Percentiles rank a stretch among this genome's conserved stretches.
These are phyloP conservation scores for Leuciscus waleckii DNA, from an alignment of 2,797 vertebrate species.

Conservation along the genomic window DNA sequence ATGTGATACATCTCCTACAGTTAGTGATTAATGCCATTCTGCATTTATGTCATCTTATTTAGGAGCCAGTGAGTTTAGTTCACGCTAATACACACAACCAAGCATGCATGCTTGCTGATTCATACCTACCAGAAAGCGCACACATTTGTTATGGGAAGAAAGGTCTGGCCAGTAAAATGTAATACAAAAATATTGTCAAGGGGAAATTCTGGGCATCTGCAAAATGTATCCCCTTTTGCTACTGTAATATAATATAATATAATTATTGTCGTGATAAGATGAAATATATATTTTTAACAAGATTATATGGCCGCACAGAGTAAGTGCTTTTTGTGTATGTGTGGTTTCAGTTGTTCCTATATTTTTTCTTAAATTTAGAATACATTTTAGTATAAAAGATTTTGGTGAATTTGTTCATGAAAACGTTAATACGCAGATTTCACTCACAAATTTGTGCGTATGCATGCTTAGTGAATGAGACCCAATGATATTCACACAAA, in stretches of 20 bases:
- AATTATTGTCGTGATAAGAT: background rate
- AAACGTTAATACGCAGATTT: no score
- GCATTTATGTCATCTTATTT: slow-evolving; percentile 13
- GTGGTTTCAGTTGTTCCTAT: background rate
- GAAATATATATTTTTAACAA: background rate
- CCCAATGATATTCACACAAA: no score
- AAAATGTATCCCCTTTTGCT: background rate
- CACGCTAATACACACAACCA: slow-evolving; percentile 47
- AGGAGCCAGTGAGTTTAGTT: slow-evolving; percentile 66
- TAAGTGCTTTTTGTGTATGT: background rate
- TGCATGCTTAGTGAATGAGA: no score
- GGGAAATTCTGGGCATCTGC: background rate
- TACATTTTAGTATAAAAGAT: no score
- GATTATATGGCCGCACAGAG: background rate
- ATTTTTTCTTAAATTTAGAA: no score
- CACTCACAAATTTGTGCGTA: no score
- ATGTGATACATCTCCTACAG: slow-evolving; percentile 77
- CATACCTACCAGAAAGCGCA: background rate
- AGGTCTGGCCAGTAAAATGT: background rate
- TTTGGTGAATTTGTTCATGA: no score
- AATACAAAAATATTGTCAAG: background rate
- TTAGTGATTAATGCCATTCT: slow-evolving; percentile 72
- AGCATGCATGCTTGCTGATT: slow-evolving; percentile 31
- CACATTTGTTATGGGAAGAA: background rate
- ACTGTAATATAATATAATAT: no score